phyloP scores from a whole-genome alignment of 1,140 invertebrate species.

The Penaeus japonicus region DNA sequence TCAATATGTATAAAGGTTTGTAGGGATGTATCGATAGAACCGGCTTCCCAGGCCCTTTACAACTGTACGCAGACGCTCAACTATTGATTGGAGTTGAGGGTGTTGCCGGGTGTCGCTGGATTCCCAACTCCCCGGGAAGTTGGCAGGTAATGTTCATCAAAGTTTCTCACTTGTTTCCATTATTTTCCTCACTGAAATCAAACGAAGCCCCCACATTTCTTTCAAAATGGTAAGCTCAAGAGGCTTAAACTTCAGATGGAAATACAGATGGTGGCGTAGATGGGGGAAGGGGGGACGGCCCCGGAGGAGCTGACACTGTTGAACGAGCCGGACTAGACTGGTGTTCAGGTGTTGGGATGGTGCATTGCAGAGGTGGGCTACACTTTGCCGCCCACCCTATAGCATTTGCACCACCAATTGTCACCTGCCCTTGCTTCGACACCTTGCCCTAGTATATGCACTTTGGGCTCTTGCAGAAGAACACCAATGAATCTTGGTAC shows the following conservation, averaged over 20 bases:
- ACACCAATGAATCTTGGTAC: too few relatives aligned
- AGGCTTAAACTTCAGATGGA: too few relatives aligned
- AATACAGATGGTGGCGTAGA: not conserved
- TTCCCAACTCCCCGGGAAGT: too few relatives aligned
- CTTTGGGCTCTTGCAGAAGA: too few relatives aligned
- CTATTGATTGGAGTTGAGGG: constrained; percentile 30
- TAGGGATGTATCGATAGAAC: too few relatives aligned
- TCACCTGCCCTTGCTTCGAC: not conserved
- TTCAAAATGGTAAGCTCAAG: too few relatives aligned
- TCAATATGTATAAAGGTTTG: too few relatives aligned
- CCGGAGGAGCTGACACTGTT: too few relatives aligned
- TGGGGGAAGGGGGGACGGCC: not conserved
- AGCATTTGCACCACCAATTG: not conserved
- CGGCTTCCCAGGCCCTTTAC: not conserved
- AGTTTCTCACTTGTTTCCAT: too few relatives aligned
- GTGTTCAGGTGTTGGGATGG: constrained; percentile 23
- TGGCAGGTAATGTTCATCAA: too few relatives aligned
- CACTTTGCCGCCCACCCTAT: not conserved
- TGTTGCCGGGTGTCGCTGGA: not conserved
- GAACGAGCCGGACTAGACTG: not conserved
- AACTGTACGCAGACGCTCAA: constrained; percentile 19
- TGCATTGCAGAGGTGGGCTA: constrained; percentile 34
- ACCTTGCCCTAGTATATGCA: not conserved
- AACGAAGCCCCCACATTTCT: too few relatives aligned
- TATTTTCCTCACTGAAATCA: too few relatives aligned